These are phyloP conservation scores for Collichthys lucidus DNA, from an alignment of 2,113 vertebrate species.

Conservation along the genomic window DNA sequence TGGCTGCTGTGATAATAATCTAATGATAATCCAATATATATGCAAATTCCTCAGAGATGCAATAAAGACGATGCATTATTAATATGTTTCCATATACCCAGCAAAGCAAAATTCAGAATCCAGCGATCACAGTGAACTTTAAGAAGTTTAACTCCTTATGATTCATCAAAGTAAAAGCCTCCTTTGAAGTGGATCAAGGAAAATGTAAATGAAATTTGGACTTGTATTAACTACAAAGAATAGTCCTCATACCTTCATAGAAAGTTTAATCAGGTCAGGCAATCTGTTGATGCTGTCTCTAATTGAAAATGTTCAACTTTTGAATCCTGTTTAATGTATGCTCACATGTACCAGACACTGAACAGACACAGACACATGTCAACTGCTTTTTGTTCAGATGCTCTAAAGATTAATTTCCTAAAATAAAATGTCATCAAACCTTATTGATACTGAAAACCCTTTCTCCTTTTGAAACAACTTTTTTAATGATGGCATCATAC, in stretches of 20 bases:
- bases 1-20: conserved; percentile 51
- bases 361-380: neutral
- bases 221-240: conserved; percentile 57
- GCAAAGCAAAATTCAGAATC: conserved; percentile 54
- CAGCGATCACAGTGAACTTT: conserved; percentile 56
- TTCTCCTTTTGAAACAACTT: neutral
- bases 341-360: neutral
- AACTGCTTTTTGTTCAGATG: neutral
- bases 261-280: conserved; percentile 29
- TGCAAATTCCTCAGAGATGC: conserved; percentile 66
- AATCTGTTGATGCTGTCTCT: conserved; percentile 15
- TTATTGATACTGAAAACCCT: neutral
- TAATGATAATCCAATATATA: conserved; percentile 71
- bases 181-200: conserved; percentile 65
- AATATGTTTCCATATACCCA: conserved; percentile 54
- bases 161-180: conserved; percentile 54
- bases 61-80: conserved; percentile 76
- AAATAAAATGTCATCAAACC: neutral
- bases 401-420: neutral
- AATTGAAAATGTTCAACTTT: neutral
- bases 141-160: conserved; percentile 49
- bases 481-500: conserved; percentile 11
- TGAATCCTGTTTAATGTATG: neutral
- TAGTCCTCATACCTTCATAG: conserved; percentile 36
- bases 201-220: conserved; percentile 62